Evolutionary conservation across 2,797 vertebrate species (phyloP), one percentile per base, ranked within the genome.

Genomic region (Heterohyrax brucei): DNA sequence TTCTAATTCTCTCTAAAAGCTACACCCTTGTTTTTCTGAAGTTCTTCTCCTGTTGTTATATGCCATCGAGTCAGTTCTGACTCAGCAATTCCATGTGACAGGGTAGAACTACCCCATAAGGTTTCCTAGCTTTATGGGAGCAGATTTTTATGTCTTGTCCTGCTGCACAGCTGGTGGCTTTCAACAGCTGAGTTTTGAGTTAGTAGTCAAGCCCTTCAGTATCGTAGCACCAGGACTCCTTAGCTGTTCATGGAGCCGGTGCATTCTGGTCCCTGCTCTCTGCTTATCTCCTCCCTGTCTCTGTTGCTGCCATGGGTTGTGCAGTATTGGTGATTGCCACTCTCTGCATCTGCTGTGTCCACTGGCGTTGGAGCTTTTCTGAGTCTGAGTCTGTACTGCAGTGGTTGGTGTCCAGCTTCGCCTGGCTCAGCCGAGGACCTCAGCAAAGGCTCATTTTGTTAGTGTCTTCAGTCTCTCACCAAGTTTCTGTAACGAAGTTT

Each of bases 391-490:
- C 80, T 22, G 0, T 62, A 21, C 46, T 59, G n/a, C 3, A 39
- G 2, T 26, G 22, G 82, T 56, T 48, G 46, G 4, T 93, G 18
- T 33, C 6, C 39, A 12, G 1, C 0, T 1, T 5, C 12, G 6
- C 22, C 30, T 8, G 22, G 28, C 4, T 2, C 16, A 10, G 61
- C 6, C 7, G 2, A 39, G 10, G 66, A 9, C 13, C 30, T 7
- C 16, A 1, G 0, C 13, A 4, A 30, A 0, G 3, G 2, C 14
- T 3, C 16, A 21, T 10, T 56, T 78, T 33, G 0, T n/a, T 13
- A 10, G 39, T 9, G 24, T 21, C 82, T 16, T 46, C 10, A 4
- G 0, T 28, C 7, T 68, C 39, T 18, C 85, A 18, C 72, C 24
- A 12, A 2, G 18, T 77, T 33, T 44, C 66, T 78, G 19, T n/a